A percentile compares a stretch with the other conserved stretches of the same genome.
phyloP scores from a whole-genome alignment of 2,888 invertebrate genomes.

The Bembecia ichneumoniformis region DNA sequence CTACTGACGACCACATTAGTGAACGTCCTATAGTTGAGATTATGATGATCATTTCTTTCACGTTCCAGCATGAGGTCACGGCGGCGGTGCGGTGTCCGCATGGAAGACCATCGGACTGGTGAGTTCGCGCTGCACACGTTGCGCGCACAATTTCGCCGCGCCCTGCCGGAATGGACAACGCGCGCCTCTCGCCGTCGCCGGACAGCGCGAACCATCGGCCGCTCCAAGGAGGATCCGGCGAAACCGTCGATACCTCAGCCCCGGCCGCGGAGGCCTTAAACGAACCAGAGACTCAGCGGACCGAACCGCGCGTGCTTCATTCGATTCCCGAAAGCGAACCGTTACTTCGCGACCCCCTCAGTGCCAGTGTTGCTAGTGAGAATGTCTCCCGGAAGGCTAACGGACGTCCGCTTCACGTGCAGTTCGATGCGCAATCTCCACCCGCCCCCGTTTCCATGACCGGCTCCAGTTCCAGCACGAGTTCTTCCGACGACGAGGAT shows the following conservation, averaged over 20 bases:
- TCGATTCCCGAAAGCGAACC: slow-evolving; percentile 60
- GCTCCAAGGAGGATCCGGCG: slow-evolving; percentile 63
- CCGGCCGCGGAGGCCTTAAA: slow-evolving; percentile 42
- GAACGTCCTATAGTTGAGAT: too few relatives aligned
- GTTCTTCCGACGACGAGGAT: slow-evolving; percentile 75
- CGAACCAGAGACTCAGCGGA: slow-evolving; percentile 49
- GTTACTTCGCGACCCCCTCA: slow-evolving; percentile 36
- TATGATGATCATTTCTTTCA: slow-evolving; percentile 3
- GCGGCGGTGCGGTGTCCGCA: slow-evolving; percentile 63
- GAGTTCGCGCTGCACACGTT: slow-evolving; percentile 53
- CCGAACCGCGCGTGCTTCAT: slow-evolving; percentile 45
- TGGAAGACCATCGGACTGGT: slow-evolving; percentile 64
- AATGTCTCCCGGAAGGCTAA: slow-evolving; percentile 32
- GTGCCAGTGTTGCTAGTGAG: slow-evolving; percentile 23
- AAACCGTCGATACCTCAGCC: slow-evolving; percentile 38
- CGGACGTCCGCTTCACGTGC: slow-evolving; percentile 68
- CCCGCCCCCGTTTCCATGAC: slow-evolving; percentile 45
- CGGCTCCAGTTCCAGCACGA: slow-evolving; percentile 59
- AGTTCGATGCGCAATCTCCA: slow-evolving; percentile 70
- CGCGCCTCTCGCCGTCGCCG: slow-evolving; percentile 56
- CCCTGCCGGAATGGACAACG: slow-evolving; percentile 59
- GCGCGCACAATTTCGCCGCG: slow-evolving; percentile 53
- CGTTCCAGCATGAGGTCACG: slow-evolving; percentile 68
- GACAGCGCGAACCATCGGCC: slow-evolving; percentile 48
- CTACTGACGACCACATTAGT: too few relatives aligned